Conservation (phyloP, 2,888 invertebrate species). For the Cataglyphis altisquamis region DNA sequence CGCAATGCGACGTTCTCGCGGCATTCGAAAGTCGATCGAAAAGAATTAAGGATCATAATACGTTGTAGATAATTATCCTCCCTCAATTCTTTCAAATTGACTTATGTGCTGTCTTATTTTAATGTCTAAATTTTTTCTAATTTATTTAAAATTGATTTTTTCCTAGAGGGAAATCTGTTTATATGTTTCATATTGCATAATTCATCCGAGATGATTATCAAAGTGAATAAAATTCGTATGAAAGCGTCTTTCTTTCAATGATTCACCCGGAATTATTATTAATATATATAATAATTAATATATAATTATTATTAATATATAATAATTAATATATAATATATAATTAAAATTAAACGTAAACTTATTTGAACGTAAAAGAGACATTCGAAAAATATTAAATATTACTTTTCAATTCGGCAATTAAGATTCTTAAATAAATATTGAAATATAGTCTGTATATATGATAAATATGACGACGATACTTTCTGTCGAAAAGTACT, state of each 20-base stretch:
- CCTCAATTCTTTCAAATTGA: not conserved
- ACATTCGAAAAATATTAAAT: not conserved
- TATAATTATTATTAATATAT: no score
- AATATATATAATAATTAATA: no score
- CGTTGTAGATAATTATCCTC: not conserved
- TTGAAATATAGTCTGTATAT: not conserved
- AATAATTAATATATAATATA: no score
- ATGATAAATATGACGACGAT: not conserved
- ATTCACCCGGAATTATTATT: slow-evolving; percentile 5
- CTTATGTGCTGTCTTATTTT: not conserved
- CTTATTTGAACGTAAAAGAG: no score
- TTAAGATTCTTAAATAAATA: slow-evolving; percentile 5
- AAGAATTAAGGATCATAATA: not conserved
- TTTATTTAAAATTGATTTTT: not conserved
- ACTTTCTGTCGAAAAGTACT: not conserved
- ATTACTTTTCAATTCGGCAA: not conserved
- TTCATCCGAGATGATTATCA: slow-evolving; percentile 32
- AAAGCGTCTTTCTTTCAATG: slow-evolving; percentile 33
- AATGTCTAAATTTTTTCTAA: not conserved
- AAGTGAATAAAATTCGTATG: slow-evolving; percentile 19
- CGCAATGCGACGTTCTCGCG: not conserved
- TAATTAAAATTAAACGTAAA: not conserved
- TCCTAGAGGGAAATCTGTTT: not conserved
- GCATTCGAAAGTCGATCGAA: not conserved
- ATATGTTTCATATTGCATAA: not conserved